These are phyloP conservation scores for Euzetes globulus DNA, from an alignment of 2,888 invertebrate species.

Conservation along the genomic window DNA sequence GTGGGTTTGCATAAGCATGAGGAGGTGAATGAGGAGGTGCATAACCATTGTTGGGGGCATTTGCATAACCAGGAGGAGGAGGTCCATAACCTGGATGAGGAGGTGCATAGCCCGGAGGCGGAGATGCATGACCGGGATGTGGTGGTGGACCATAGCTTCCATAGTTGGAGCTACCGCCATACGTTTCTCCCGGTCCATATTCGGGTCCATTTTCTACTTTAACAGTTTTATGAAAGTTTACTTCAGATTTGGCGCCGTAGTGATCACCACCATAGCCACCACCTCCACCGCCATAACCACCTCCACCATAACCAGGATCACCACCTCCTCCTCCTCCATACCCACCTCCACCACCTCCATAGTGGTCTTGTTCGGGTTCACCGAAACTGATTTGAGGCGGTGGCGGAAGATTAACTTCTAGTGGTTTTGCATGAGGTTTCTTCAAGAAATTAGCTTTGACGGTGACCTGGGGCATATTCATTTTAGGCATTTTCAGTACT, in stretches of 20 bases:
- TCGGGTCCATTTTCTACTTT: constrained; percentile 20
- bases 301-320: constrained; percentile 26
- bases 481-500: constrained; percentile 29
- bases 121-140: too few species aligned
- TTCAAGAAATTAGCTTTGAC: constrained; percentile 33
- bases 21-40: not conserved
- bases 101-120: not conserved
- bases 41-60: not conserved
- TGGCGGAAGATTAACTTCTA: constrained; percentile 32
- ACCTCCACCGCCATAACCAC: not conserved
- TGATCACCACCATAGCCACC: constrained; percentile 9
- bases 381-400: constrained; percentile 31
- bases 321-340: constrained; percentile 20
- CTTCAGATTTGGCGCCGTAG: constrained; percentile 5
- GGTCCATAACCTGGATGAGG: not conserved
- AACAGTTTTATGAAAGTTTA: constrained; percentile 30
- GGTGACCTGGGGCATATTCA: constrained; percentile 34
- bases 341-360: constrained; percentile 18
- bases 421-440: constrained; percentile 32
- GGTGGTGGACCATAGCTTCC: constrained; percentile 13
- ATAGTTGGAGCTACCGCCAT: not conserved
- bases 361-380: constrained; percentile 10
- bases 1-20: not conserved
- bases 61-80: not conserved
- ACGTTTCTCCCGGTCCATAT: not conserved